Evolutionary conservation across 2,888 invertebrate species (phyloP), one percentile per base, ranked within the genome.

Genomic region (Drosophila paracracens): DNA sequence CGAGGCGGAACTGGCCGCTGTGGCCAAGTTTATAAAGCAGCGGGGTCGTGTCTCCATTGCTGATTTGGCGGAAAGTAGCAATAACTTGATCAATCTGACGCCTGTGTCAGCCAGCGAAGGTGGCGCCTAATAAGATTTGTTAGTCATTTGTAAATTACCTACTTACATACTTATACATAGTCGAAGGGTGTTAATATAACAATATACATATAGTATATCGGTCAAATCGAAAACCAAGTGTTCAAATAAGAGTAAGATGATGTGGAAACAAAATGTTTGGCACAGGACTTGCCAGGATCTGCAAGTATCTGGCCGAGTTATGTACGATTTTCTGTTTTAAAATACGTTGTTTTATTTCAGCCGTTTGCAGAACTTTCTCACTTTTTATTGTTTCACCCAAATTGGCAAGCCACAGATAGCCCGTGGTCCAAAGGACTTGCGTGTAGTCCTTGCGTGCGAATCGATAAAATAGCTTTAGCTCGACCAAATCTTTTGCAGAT

Each of bases 11-110:
- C 94, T 99, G 74, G 95, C 96, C 88, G 96, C 97, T 69, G 98
- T 99, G 2, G 99, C 99, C 0, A 98, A 98, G 92, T 99, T 99
- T 92, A 98, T 99, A 25, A 96, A 95, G 86, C 99, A 99, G 92
- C 95, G 99, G 58, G 99, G 99, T 0, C 94, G 99, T 71, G 97
- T 99, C 1, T 98, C 98, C 0, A 98, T 99, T 57, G 94, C 96
- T 1, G 99, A 99, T 87, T 94, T 99, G 74, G 99, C 97, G 0
- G 98, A 99, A 92, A 96, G 97, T 91, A 99, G 99, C 91, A 99
- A 99, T 93, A 95, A 96, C 77, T 94, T 99, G 56, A 98, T 99
- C 76, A 97, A 96, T 92, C 94, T 99, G 70, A 96, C 94, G 82
- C 95, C 96, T 50, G 89, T 92, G 8, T 60, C 81, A 36, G 72